These are phyloP conservation scores for Euura lappo DNA, from an alignment of 1,140 invertebrate genomes.

Conservation along the genomic window DNA sequence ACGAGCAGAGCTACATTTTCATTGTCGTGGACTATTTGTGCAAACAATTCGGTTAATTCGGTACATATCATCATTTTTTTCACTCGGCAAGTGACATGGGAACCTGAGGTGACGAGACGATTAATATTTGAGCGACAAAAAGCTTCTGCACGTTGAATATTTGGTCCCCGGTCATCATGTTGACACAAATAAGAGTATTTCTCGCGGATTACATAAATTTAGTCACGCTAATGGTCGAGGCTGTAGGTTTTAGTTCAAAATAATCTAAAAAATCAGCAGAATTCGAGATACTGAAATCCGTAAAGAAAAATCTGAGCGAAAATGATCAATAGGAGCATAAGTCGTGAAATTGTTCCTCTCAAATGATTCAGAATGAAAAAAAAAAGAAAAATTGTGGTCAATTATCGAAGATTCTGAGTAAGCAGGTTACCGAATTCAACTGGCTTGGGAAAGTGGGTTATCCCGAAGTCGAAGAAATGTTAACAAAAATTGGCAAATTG, in stretches of 20 bases:
- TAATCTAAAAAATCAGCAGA: too few relatives aligned
- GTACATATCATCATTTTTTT: not conserved
- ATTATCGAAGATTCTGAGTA: too few relatives aligned
- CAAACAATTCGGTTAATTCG: not conserved
- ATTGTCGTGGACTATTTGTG: not conserved
- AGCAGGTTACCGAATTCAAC: not conserved
- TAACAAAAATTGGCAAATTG: conserved; percentile 33
- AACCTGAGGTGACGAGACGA: not conserved
- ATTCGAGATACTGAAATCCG: too few relatives aligned
- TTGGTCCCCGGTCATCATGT: not conserved
- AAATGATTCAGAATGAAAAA: too few relatives aligned
- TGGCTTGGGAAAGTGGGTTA: conserved; percentile 25
- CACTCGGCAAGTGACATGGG: not conserved
- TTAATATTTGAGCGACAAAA: not conserved
- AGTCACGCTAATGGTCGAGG: not conserved
- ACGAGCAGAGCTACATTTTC: not conserved
- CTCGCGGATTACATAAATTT: not conserved
- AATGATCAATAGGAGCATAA: too few relatives aligned
- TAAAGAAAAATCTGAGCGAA: too few relatives aligned
- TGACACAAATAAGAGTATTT: not conserved
- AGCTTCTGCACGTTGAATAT: not conserved
- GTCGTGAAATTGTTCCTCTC: too few relatives aligned
- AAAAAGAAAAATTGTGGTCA: too few relatives aligned
- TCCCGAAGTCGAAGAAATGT: conserved; percentile 11
- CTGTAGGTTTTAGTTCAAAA: not conserved